Evolutionary conservation across 2,797 vertebrate genomes (phyloP).

Genomic region (Acrossocheilus wenchowensis): DNA sequence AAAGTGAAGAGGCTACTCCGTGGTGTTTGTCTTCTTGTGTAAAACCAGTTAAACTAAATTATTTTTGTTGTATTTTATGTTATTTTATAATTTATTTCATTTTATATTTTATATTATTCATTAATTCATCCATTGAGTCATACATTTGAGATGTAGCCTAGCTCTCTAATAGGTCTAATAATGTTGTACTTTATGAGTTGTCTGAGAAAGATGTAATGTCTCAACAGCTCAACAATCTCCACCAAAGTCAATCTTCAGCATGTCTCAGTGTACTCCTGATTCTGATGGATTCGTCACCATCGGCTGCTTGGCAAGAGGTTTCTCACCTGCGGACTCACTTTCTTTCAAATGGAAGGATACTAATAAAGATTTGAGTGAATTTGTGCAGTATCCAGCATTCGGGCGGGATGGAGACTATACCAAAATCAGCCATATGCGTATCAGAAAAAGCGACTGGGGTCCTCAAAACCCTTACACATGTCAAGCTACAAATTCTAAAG

Average conservation of each 20-base stretch:
- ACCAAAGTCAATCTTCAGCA: constrained; percentile 61
- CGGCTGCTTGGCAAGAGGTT: constrained; percentile 70
- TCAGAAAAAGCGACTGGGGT: constrained; percentile 61
- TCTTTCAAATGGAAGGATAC: constrained; percentile 63
- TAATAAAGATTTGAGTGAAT: constrained; percentile 22
- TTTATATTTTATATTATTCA: not conserved
- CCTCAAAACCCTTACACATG: not conserved
- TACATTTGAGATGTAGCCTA: not conserved
- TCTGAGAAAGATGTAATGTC: no score
- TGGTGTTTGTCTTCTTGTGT: no score
- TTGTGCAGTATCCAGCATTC: constrained; percentile 69
- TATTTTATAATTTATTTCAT: no score
- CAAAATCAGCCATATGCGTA: constrained; percentile 65
- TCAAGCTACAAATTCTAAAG: not conserved
- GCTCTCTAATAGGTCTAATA: not conserved
- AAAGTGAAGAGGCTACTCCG: no score
- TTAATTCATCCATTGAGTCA: no score
- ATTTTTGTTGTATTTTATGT: no score
- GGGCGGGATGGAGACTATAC: constrained; percentile 3
- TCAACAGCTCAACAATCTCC: accelerated
- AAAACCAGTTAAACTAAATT: no score
- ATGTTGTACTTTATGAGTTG: not conserved
- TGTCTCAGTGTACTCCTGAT: constrained; percentile 61
- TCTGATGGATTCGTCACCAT: constrained; percentile 57
- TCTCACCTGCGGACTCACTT: constrained; percentile 59